phyloP scores from a whole-genome alignment of 2,113 vertebrate species.

The Melanerpes formicivorus region DNA sequence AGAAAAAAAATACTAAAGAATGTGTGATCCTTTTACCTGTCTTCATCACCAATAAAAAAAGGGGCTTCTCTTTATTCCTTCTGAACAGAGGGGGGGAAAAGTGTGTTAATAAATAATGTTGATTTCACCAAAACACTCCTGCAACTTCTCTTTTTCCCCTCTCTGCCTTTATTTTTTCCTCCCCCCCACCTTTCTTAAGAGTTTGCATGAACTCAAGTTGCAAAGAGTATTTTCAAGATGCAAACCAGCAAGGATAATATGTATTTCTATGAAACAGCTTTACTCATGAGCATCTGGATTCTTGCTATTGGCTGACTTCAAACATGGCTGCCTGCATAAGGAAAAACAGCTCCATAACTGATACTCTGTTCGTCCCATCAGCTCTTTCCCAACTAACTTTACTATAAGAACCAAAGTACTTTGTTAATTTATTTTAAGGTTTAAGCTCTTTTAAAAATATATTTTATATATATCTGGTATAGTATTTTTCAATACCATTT shows the following conservation, averaged over 20 bases:
- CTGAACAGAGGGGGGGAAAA: not conserved
- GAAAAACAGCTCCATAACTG: not conserved
- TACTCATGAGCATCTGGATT: not conserved
- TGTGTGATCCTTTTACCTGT: not conserved
- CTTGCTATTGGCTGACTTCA: not conserved
- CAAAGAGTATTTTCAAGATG: not conserved
- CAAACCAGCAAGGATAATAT: not conserved
- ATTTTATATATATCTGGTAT: not conserved
- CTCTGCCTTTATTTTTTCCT: no score
- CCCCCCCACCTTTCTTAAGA: not conserved
- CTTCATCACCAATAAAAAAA: not conserved
- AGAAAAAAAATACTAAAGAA: not conserved
- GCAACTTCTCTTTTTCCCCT: not conserved
- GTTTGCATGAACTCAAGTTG: not conserved
- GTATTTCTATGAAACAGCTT: not conserved
- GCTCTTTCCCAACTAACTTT: not conserved
- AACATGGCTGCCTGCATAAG: not conserved
- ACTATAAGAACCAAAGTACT: not conserved
- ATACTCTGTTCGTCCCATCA: not conserved
- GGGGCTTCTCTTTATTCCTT: not conserved
- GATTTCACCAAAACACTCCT: not conserved
- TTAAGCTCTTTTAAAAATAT: not conserved
- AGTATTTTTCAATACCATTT: not conserved
- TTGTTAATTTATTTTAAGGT: not conserved
- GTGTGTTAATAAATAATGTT: not conserved